These are phyloP conservation scores for Lepidothrix coronata DNA, from an alignment of 2,113 vertebrate species.

Conservation along the genomic window DNA sequence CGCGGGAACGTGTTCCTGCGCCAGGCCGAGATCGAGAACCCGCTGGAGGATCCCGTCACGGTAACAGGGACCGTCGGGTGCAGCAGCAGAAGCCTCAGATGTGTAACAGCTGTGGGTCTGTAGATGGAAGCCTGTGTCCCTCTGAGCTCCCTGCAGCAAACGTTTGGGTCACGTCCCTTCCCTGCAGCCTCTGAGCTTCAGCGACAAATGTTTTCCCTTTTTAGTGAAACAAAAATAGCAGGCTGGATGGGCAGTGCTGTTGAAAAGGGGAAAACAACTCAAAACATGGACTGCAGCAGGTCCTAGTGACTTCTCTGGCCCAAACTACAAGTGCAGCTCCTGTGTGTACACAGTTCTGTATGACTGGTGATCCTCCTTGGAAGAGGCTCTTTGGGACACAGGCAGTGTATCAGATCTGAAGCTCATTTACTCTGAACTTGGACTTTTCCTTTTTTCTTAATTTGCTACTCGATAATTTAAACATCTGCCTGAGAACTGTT, in stretches of 20 bases:
- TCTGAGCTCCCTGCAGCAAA: background rate
- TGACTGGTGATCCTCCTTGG: background rate
- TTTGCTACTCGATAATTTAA: background rate
- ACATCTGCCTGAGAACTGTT: background rate
- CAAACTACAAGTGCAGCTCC: background rate
- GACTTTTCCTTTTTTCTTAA: background rate
- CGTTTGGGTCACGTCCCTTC: fast-evolving
- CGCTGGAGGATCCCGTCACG: conserved; percentile 91
- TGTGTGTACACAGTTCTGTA: background rate
- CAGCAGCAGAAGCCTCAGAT: background rate
- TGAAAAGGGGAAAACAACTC: background rate
- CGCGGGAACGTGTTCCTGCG: conserved; percentile 95
- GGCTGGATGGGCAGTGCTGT: background rate
- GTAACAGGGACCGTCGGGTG: conserved; percentile 55
- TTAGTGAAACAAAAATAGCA: background rate
- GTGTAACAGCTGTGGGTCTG: fast-evolving
- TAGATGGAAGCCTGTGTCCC: background rate
- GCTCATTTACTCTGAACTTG: background rate
- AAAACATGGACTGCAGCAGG: background rate
- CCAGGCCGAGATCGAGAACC: conserved; percentile 93
- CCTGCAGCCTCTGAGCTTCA: background rate
- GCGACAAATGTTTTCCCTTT: fast-evolving
- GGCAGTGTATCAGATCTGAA: background rate
- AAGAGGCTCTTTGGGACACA: background rate
- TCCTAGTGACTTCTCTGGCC: background rate